A percentile compares a stretch with the other conserved stretches of the same genome.
Evolutionary conservation across 1,140 invertebrate species (phyloP).

Genomic region (Lordiphosa mommai): DNA sequence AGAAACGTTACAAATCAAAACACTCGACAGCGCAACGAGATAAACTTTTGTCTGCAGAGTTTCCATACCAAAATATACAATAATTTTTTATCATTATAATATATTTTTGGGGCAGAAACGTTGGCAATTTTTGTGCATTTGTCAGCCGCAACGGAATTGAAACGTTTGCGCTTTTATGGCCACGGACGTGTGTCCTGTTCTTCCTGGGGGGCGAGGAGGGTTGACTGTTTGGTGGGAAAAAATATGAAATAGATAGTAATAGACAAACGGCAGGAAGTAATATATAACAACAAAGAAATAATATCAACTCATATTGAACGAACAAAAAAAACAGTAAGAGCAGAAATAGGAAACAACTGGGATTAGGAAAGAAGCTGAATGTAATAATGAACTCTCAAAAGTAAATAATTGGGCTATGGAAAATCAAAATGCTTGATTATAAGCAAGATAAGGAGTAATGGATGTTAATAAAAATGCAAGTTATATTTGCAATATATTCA

Average conservation of each 20-base stretch:
- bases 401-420: too few relatives aligned
- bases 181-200: conserved; percentile 54
- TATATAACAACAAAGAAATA: conserved; percentile 63
- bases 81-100: conserved; percentile 74
- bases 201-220: conserved; percentile 3
- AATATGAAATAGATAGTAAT: conserved; percentile 57
- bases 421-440: too few relatives aligned
- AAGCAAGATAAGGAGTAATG: too few relatives aligned
- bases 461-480: too few relatives aligned
- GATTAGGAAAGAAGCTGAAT: background rate
- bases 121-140: conserved; percentile 68
- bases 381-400: too few relatives aligned
- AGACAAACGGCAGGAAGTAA: conserved; percentile 45
- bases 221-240: conserved; percentile 53
- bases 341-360: background rate
- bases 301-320: conserved; percentile 36
- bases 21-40: conserved; percentile 75
- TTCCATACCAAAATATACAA: too few relatives aligned
- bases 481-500: too few relatives aligned
- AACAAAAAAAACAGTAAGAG: background rate
- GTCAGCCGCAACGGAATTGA: conserved; percentile 79
- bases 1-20: conserved; percentile 80
- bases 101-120: conserved; percentile 60
- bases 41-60: conserved; percentile 42
- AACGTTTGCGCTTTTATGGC: conserved; percentile 75